Evolutionary conservation across 2,888 invertebrate species (phyloP).

Genomic region (Conistra vaccinii): DNA sequence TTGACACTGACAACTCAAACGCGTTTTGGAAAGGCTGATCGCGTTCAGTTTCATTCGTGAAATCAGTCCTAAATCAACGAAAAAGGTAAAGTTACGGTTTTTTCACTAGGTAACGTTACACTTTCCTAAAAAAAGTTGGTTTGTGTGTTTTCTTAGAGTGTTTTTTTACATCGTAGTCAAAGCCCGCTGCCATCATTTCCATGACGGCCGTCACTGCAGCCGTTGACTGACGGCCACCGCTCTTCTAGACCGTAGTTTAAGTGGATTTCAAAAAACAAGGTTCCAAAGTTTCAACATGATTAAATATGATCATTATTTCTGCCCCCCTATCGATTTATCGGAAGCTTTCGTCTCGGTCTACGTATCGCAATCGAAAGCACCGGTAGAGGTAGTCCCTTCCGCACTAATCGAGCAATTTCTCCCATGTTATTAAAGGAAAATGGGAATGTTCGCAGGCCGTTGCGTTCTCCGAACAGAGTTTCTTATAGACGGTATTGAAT

Average conservation of each 20-base stretch:
- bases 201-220: background rate
- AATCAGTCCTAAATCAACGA: too few species aligned
- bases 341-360: slow-evolving; percentile 72
- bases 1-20: too few species aligned
- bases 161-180: background rate
- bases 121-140: background rate
- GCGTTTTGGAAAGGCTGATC: too few species aligned
- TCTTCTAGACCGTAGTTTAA: background rate
- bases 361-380: slow-evolving; percentile 79
- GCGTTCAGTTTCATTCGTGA: too few species aligned
- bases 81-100: too few species aligned
- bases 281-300: slow-evolving; percentile 9
- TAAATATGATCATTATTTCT: slow-evolving; percentile 23
- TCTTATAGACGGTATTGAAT: slow-evolving; percentile 89
- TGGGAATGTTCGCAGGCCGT: slow-evolving; percentile 88
- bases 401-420: slow-evolving; percentile 89
- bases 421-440: slow-evolving; percentile 89
- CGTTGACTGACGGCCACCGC: background rate
- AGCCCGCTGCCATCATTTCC: background rate
- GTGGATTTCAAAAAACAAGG: background rate
- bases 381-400: slow-evolving; percentile 79
- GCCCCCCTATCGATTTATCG: slow-evolving; percentile 65
- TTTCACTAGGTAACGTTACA: background rate
- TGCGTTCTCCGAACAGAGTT: slow-evolving; percentile 87
- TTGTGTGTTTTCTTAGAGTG: background rate